Base-by-base conservation (phyloP, 23 tunicate genomes). In the Halocynthia aurantium region DNA sequence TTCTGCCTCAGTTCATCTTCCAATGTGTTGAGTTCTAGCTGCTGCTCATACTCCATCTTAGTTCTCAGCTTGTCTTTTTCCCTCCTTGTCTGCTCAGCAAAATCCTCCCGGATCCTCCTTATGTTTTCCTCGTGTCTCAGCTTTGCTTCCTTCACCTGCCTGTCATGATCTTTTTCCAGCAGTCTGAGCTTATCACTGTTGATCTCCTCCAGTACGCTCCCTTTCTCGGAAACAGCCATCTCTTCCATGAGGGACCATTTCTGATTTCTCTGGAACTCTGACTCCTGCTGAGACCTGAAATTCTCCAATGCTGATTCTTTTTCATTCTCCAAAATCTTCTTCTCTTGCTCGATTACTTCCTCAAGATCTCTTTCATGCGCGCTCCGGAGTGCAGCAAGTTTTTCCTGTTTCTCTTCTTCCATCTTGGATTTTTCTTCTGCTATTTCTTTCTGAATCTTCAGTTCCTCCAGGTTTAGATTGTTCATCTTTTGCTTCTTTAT, bases 111-210 rank as follows among this genome's bases (percentile, higher is more conserved):
- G 67, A 91, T 20, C 72, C 71, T 71, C 21, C 52, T 77, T 55
- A 91, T 21, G 9, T 77, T 51, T 19, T 71, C 73, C 9, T 81
- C 40, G 53, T 91, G 97, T 52, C 71, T 63, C 51, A 71, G 51
- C 68, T 70, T 58, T 9, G 77, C 49, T n/a, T 65, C 71, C 8
- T 71, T 66, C 7, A 92, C 22, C 60, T 92, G 88, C 60, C 66
- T 82, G 50, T 92, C 83, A 19, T 92, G 98, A 7, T 86, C 88
- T 17, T 55, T 84, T 6, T 57, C n/a, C 64, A 89, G 65, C 11
- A 10, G 56, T 5, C 80, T 54, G 17, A 72, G 50, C 71, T 84
- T 89, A 60, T 89, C 96, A 54, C 72, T 52, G 10, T 82, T 55
- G 58, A 82, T 74, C 56, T 74, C 78, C 31, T 74, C 78, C 78